Evolutionary conservation across 2,888 invertebrate species (phyloP).

Genomic region (Parapristionchus giblindavisi): DNA sequence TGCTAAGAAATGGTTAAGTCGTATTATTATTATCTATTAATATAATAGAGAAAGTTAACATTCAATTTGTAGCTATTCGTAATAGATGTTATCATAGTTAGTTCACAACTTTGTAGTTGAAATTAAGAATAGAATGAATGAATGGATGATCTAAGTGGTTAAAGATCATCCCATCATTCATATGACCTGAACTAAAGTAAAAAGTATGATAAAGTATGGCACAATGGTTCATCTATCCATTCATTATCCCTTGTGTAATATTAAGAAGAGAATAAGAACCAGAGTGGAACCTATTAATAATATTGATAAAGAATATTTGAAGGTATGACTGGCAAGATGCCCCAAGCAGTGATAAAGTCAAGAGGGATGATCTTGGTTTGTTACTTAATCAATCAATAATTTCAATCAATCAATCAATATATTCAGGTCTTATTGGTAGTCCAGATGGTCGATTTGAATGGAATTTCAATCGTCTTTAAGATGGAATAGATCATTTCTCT

Average conservation of each 20-base stretch:
- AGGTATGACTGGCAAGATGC: conserved; percentile 63
- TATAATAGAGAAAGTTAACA: no score
- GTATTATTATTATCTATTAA: no score
- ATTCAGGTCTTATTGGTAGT: background rate
- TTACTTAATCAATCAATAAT: background rate
- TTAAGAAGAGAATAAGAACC: background rate
- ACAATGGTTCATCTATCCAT: background rate
- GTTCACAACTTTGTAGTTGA: no score
- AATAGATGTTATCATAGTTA: no score
- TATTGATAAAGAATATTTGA: conserved; percentile 25
- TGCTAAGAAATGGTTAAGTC: conserved; percentile 49
- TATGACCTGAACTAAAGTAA: no score
- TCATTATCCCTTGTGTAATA: background rate
- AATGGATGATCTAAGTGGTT: no score
- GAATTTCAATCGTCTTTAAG: background rate
- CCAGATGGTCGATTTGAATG: background rate
- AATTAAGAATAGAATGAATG: no score
- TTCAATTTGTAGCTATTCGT: no score
- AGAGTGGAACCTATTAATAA: background rate
- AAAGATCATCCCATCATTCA: no score
- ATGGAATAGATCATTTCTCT: no score
- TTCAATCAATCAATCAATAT: background rate
- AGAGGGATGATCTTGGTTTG: conserved; percentile 30
- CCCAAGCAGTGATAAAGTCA: conserved; percentile 44
- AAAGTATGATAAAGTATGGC: background rate